These are phyloP conservation scores for Sylvilagus bachmani DNA, from an alignment of 2,113 vertebrate genomes.

Conservation along the genomic window DNA sequence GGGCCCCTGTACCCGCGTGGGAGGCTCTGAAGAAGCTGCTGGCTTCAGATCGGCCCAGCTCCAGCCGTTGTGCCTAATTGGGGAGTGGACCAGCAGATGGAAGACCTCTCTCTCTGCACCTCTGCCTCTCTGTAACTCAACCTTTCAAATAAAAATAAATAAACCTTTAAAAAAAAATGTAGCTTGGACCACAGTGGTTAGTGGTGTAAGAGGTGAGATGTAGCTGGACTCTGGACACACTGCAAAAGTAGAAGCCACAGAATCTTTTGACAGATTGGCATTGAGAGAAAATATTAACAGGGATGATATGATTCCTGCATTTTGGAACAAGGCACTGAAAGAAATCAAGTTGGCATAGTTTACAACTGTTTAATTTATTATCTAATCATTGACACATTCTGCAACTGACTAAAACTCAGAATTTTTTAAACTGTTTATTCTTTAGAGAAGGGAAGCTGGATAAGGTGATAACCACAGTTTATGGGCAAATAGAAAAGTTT, in stretches of 20 bases:
- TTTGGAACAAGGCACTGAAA: background rate
- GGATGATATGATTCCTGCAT: background rate
- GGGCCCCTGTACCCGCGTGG: no score
- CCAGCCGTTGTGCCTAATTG: no score
- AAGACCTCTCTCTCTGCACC: no score
- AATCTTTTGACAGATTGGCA: background rate
- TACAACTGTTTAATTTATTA: background rate
- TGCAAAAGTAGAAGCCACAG: background rate
- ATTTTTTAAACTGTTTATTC: background rate
- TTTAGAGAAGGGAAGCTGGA: background rate
- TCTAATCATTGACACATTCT: background rate
- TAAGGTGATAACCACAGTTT: background rate
- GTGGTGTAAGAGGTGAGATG: background rate
- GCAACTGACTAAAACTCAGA: background rate
- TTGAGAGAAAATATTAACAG: background rate
- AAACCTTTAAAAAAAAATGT: background rate
- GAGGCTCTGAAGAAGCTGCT: no score
- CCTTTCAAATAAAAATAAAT: no score
- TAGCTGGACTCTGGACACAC: background rate
- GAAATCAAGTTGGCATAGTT: background rate
- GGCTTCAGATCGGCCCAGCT: no score
- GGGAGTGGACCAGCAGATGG: no score
- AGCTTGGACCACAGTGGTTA: background rate
- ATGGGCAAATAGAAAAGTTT: background rate
- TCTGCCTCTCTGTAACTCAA: no score